These are phyloP conservation scores for Austrolebias charrua DNA, from an alignment of 2,797 vertebrate genomes.

Conservation along the genomic window DNA sequence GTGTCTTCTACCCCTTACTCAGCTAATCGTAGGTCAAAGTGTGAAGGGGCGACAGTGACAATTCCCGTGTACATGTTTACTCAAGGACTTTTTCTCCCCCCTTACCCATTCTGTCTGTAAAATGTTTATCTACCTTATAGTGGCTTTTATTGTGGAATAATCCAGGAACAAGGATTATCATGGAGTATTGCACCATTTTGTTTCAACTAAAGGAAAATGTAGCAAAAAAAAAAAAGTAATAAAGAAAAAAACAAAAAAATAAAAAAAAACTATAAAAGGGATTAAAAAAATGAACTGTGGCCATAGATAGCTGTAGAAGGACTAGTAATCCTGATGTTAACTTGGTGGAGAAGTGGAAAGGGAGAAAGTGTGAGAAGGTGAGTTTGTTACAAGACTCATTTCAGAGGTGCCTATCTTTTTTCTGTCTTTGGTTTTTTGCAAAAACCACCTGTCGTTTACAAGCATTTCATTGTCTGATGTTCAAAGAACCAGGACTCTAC, in stretches of 20 bases:
- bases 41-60: slow-evolving; percentile 85
- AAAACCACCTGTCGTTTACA: slow-evolving; percentile 91
- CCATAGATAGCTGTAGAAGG: slow-evolving; percentile 88
- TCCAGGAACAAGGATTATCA: slow-evolving; percentile 84
- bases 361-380: slow-evolving; percentile 64
- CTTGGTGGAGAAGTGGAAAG: slow-evolving; percentile 65
- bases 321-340: slow-evolving; percentile 80
- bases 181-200: slow-evolving; percentile 93
- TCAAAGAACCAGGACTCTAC: slow-evolving; percentile 79
- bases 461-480: slow-evolving; percentile 86
- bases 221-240: slow-evolving; percentile 41
- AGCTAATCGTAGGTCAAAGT: slow-evolving; percentile 82
- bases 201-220: slow-evolving; percentile 71
- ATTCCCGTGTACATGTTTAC: slow-evolving; percentile 99
- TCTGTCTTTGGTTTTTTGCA: slow-evolving; percentile 58
- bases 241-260: slow-evolving; percentile 51
- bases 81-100: slow-evolving; percentile 88
- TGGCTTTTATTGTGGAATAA: slow-evolving; percentile 94
- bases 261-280: slow-evolving; percentile 60
- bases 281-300: slow-evolving; percentile 77
- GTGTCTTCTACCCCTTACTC: slow-evolving; percentile 89
- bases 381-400: slow-evolving; percentile 76
- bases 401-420: slow-evolving; percentile 83
- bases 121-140: slow-evolving; percentile 94
- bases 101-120: slow-evolving; percentile 81